Percentiles rank a stretch among this genome's conserved stretches.
phyloP scores from a whole-genome alignment of 2,113 vertebrate genomes.

The Calidris pygmaea region DNA sequence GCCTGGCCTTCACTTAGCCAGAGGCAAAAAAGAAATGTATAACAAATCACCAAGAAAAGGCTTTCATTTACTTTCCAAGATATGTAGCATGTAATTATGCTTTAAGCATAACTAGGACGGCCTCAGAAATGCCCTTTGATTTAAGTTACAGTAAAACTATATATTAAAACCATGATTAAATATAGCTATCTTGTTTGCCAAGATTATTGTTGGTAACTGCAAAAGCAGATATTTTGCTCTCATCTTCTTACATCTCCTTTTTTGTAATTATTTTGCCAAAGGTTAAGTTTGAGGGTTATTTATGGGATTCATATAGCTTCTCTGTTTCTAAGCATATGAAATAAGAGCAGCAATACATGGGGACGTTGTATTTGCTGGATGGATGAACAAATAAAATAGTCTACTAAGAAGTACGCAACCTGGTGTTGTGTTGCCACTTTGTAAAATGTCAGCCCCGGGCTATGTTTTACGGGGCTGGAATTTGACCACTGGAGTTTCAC shows the following conservation, averaged over 20 bases:
- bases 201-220: neutral
- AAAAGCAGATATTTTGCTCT: slow-evolving; percentile 5
- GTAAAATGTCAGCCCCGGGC: slow-evolving; percentile 59
- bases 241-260: neutral
- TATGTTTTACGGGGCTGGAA: slow-evolving; percentile 26
- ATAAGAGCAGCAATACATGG: neutral
- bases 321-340: slow-evolving; percentile 10
- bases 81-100: slow-evolving; percentile 74
- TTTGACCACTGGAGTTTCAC: slow-evolving; percentile 68
- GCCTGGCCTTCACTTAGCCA: slow-evolving; percentile 72
- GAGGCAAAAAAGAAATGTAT: slow-evolving; percentile 74
- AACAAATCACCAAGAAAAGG: slow-evolving; percentile 76
- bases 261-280: slow-evolving; percentile 38
- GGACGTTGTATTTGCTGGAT: slow-evolving; percentile 18
- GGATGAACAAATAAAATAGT: slow-evolving; percentile 51
- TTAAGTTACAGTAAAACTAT: slow-evolving; percentile 61
- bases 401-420: neutral
- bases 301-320: neutral
- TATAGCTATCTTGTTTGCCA: slow-evolving; percentile 36
- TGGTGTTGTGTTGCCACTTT: slow-evolving; percentile 23
- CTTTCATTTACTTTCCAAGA: slow-evolving; percentile 78
- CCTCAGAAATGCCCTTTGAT: slow-evolving; percentile 71
- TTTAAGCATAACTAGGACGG: slow-evolving; percentile 68
- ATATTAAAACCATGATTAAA: slow-evolving; percentile 54
- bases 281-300: slow-evolving; percentile 54